A percentile compares a stretch with the other conserved stretches of the same genome.
These are phyloP conservation scores for Hydractinia echinata DNA, from an alignment of 30 jellyfish, hydroid and myxozoan genomes.

Conservation along the genomic window DNA sequence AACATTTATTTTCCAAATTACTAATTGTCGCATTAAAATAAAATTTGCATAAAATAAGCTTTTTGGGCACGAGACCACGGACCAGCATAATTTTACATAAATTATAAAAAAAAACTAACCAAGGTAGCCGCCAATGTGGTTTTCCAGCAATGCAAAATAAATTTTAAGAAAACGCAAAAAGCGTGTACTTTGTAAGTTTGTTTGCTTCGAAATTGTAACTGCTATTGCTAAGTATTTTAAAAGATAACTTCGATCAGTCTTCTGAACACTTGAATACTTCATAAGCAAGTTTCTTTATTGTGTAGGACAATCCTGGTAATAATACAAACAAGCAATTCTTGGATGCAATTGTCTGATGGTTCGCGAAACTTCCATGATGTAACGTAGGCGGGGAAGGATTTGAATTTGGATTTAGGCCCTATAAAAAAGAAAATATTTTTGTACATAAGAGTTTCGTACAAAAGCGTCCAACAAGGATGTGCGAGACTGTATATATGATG, in stretches of 20 bases:
- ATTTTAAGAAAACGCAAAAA: constrained; percentile 46
- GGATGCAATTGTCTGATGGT: constrained; percentile 45
- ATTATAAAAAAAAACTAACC: constrained; percentile 45
- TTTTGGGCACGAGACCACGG: too few relatives aligned
- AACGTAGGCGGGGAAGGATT: constrained; percentile 61
- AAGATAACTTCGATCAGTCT: constrained; percentile 42
- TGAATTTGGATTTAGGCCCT: constrained; percentile 84
- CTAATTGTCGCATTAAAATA: too few relatives aligned
- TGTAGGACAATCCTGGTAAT: constrained; percentile 64
- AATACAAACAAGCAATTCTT: constrained; percentile 48
- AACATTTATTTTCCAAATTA: too few relatives aligned
- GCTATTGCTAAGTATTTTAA: not conserved
- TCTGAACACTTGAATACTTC: constrained; percentile 68
- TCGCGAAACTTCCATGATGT: constrained; percentile 58
- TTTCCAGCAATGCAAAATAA: constrained; percentile 60
- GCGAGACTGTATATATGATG: too few relatives aligned
- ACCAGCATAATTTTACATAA: too few relatives aligned
- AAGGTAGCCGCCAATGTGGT: constrained; percentile 41
- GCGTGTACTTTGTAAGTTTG: constrained; percentile 28
- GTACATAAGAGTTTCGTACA: too few relatives aligned
- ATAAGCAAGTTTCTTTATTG: constrained; percentile 58
- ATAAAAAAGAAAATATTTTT: not conserved
- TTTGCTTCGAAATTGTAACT: not conserved
- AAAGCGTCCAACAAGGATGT: too few relatives aligned
- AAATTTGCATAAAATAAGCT: too few relatives aligned